Evolutionary conservation across 2,113 vertebrate genomes (phyloP), one percentile per base, ranked within the genome.

Genomic region (Eupsittula cactorum): DNA sequence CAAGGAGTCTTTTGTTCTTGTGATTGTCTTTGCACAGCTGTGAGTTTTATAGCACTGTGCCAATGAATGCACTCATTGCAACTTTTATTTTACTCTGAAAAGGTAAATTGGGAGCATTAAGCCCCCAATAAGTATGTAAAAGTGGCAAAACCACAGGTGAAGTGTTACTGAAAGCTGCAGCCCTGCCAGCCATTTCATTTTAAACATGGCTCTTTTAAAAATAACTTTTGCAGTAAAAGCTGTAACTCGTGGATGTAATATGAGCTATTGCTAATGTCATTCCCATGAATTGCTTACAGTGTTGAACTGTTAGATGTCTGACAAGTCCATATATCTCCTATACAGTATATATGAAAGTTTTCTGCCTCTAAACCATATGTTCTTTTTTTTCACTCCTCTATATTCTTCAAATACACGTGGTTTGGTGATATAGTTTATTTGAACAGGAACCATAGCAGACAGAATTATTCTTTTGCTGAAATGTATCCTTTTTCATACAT

Each of bases 341-440:
- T 96, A 92, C 60, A 88, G 93, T 94, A 95, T 95, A 96, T 96
- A 91, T 96, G 96, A 91, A 96, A 64, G 55, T 82, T 80, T 95
- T 95, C 93, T 96, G 92, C 35, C 37, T 95, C 94, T 77, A 75
- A 85, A 93, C 95, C 93, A 94, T 96, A 90, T 96, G 96, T 93
- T 95, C 59, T 83, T 90, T 94, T 95, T 95, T 94, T 95, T 94
- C 49, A 71, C 67, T 91, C 55, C 63, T 91, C 82, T 90, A 0
- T 95, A 87, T 90, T 88, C 92, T 97, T 96, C 78, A 95, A 77
- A 76, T 91, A 84, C 92, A 93, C 90, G 57, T 97, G 96, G 89
- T 97, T 97, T 90, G 88, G 88, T 97, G 93, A 96, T 97, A 97
- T 86, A 96, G 96, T 97, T 97, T 97, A 97, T 97, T 97, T 97